These are phyloP conservation scores for Nematolebias whitei DNA, from an alignment of 2,113 vertebrate species.

Conservation along the genomic window DNA sequence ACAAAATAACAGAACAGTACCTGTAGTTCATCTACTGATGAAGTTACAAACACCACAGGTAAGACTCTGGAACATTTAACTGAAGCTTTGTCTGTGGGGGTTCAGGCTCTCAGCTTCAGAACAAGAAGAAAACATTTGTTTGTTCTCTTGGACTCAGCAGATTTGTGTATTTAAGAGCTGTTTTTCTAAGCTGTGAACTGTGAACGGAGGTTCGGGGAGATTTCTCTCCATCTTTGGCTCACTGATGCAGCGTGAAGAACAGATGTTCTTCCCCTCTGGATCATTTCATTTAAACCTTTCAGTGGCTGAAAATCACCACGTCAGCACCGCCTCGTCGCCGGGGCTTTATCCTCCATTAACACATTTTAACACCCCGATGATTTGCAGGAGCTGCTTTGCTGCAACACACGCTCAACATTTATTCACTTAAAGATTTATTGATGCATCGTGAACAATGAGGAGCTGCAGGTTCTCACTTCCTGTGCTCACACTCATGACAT, in stretches of 20 bases:
- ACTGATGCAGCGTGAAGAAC: background rate
- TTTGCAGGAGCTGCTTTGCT: conserved; percentile 16
- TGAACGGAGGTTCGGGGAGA: background rate
- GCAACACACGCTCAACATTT: background rate
- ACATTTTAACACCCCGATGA: conserved; percentile 21
- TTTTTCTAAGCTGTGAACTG: background rate
- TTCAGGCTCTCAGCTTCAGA: too few relatives aligned
- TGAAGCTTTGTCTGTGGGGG: too few relatives aligned
- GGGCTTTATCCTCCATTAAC: conserved; percentile 16
- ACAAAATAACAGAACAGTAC: too few relatives aligned
- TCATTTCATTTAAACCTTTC: background rate
- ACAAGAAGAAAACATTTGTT: too few relatives aligned
- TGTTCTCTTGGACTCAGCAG: too few relatives aligned
- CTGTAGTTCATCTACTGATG: too few relatives aligned
- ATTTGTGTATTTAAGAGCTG: too few relatives aligned
- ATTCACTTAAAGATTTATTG: conserved; percentile 25
- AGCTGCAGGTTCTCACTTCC: too few relatives aligned
- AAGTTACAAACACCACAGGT: too few relatives aligned
- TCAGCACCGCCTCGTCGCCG: background rate
- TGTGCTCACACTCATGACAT: too few relatives aligned
- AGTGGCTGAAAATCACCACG: background rate
- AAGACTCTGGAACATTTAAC: too few relatives aligned
- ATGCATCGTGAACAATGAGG: conserved; percentile 6
- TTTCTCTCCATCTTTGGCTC: background rate
- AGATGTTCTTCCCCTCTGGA: background rate